Conservation (phyloP, 2,113 vertebrate species). For the Deroptyus accipitrinus region DNA sequence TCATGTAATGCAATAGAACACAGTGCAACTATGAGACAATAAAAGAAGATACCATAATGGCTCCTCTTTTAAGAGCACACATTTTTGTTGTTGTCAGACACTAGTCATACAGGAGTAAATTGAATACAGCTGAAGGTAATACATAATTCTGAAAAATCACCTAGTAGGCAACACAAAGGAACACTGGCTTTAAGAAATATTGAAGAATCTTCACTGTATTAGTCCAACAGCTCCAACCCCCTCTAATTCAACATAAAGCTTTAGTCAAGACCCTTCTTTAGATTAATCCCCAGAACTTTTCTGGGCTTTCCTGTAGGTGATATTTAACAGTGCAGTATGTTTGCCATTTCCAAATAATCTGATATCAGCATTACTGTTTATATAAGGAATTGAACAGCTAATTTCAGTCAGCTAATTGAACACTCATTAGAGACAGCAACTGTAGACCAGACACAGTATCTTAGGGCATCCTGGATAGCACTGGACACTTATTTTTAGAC, state of each 20-base stretch:
- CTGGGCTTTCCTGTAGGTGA: background rate
- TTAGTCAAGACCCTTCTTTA: background rate
- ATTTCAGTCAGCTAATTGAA: background rate
- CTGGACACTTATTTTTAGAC: background rate
- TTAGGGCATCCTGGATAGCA: background rate
- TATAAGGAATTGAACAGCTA: background rate
- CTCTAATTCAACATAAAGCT: background rate
- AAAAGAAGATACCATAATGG: conserved; percentile 19
- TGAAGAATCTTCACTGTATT: background rate
- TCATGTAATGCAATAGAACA: conserved; percentile 15
- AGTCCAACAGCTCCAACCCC: background rate
- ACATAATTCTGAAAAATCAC: conserved; percentile 31
- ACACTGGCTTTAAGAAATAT: background rate
- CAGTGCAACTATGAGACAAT: conserved; percentile 8
- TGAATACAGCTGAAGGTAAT: conserved; percentile 24
- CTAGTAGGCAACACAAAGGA: background rate
- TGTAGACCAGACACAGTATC: background rate
- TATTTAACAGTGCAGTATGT: background rate
- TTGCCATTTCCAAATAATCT: background rate
- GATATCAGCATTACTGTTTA: background rate
- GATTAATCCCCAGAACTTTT: background rate
- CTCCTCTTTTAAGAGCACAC: background rate
- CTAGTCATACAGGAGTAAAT: background rate
- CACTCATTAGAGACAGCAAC: background rate
- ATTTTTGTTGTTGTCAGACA: conserved; percentile 46